Conservation (phyloP, 1,140 invertebrate species). For the Drosophila triauraria region DNA sequence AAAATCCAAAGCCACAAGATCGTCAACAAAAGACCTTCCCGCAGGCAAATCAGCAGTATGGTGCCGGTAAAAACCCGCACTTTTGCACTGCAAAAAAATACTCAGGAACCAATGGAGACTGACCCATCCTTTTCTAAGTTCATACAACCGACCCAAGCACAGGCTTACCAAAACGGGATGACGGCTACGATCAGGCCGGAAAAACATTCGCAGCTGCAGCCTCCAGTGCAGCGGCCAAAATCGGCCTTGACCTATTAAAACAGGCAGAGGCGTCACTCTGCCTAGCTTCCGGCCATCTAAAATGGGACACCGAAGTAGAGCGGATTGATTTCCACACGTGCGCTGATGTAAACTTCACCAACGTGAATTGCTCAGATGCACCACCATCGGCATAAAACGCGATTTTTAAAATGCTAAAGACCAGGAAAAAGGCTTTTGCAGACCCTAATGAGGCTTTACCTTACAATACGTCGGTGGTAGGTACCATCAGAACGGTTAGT, state of each 20-base stretch:
- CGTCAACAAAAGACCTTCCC: no score
- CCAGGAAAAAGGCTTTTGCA: constrained; percentile 2
- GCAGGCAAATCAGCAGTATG: no score
- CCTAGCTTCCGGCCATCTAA: constrained; percentile 6
- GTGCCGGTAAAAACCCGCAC: no score
- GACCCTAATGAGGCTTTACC: not conserved
- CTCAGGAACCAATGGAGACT: not conserved
- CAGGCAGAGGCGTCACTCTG: not conserved
- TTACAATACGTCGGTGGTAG: not conserved
- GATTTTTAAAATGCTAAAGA: constrained; percentile 8
- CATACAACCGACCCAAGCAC: not conserved
- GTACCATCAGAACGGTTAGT: not conserved
- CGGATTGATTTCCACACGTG: constrained; percentile 12
- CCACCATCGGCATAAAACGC: not conserved
- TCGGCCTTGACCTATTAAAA: not conserved
- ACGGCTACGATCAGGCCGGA: no score
- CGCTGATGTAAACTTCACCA: not conserved
- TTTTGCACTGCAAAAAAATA: not conserved
- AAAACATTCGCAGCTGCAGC: no score
- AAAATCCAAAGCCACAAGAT: no score
- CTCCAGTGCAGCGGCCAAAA: no score
- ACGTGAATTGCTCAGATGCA: not conserved
- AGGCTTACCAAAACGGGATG: no score
- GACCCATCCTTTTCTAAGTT: not conserved
- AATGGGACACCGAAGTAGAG: not conserved